Evolutionary conservation across 2,797 vertebrate genomes (phyloP).

Genomic region (Macropus fuliginosus): DNA sequence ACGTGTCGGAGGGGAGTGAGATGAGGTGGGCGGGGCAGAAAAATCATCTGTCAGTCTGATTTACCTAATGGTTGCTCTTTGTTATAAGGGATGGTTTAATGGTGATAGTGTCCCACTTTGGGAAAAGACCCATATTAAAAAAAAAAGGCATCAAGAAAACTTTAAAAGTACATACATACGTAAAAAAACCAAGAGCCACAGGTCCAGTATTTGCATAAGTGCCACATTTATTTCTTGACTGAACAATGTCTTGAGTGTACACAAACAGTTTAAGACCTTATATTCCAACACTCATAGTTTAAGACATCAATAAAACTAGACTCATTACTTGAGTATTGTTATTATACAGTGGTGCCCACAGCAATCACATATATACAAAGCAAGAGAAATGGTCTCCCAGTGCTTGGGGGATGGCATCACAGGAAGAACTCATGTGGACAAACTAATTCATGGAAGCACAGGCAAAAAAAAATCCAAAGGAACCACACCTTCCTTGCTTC

Average conservation of each 20-base stretch:
- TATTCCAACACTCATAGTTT: constrained; percentile 87
- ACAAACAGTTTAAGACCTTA: constrained; percentile 89
- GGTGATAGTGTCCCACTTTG: background rate
- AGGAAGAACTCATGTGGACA: constrained; percentile 72
- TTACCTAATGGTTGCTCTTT: background rate
- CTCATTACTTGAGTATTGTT: constrained; percentile 85
- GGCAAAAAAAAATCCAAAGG: constrained; percentile 70
- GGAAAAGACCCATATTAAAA: too few relatives aligned
- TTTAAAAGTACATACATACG: rapidly evolving
- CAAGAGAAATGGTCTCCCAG: constrained; percentile 80
- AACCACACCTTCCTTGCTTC: constrained; percentile 59
- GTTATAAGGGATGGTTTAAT: background rate
- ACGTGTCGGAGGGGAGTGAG: too few relatives aligned
- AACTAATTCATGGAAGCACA: constrained; percentile 84
- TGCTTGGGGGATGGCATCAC: constrained; percentile 57
- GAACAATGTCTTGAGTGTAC: constrained; percentile 92
- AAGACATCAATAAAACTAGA: constrained; percentile 88
- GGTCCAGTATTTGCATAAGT: constrained; percentile 86
- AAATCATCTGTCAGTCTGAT: background rate
- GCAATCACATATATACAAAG: constrained; percentile 93
- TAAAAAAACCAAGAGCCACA: background rate
- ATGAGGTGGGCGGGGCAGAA: rapidly evolving
- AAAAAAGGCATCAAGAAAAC: background rate
- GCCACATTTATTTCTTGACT: constrained; percentile 96
- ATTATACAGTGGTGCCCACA: constrained; percentile 84